These are phyloP conservation scores for Tachypleus tridentatus DNA, from an alignment of 1,140 invertebrate species.

Conservation along the genomic window DNA sequence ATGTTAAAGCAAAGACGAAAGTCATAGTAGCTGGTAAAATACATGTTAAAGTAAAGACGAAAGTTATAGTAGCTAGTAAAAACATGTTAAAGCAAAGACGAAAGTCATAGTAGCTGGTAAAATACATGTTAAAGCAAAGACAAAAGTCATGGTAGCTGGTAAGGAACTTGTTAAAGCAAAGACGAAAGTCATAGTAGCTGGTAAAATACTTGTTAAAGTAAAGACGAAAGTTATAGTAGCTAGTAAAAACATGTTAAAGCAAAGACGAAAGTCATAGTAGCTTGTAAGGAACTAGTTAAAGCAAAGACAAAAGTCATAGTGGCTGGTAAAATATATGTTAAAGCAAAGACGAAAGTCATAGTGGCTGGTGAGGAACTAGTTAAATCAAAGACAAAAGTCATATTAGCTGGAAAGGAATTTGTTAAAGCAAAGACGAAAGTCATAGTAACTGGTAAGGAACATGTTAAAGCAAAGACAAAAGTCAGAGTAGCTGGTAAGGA, in stretches of 20 bases:
- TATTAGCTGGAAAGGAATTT: too few species aligned
- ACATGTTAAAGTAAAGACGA: conserved; percentile 79
- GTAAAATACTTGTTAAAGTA: too few species aligned
- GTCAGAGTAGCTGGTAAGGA: conserved; percentile 85
- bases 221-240: too few species aligned
- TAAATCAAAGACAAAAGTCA: too few species aligned
- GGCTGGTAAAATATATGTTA: conserved; percentile 87
- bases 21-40: conserved; percentile 42
- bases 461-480: conserved; percentile 81
- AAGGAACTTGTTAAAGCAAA: conserved; percentile 29
- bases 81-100: conserved; percentile 78
- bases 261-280: conserved; percentile 83
- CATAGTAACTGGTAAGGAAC: conserved; percentile 42
- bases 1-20: too few species aligned
- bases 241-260: conserved; percentile 71
- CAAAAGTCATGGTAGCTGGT: conserved; percentile 88
- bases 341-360: conserved; percentile 84
- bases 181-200: too few species aligned
- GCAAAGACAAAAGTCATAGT: conserved; percentile 83
- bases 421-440: too few species aligned
- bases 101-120: conserved; percentile 86
- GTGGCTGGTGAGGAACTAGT: conserved; percentile 60
- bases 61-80: conserved; percentile 89
- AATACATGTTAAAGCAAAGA: conserved; percentile 83
- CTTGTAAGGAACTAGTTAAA: conserved; percentile 77